These are phyloP conservation scores for Micromussa lordhowensis DNA, from an alignment of 92 coral and sea anemone genomes.

Conservation along the genomic window DNA sequence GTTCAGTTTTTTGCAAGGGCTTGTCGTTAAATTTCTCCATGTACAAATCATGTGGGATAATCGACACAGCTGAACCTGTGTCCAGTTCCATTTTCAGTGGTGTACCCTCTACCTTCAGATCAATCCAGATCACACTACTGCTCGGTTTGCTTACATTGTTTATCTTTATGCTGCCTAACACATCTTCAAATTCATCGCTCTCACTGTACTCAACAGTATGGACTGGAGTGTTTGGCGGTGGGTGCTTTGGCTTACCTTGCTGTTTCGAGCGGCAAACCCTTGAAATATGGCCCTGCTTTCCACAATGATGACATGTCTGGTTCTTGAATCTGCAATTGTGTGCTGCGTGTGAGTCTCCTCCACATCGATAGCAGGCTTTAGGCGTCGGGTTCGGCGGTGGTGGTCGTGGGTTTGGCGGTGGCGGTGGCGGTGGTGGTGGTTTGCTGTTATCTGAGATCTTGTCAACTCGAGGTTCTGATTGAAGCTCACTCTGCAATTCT, in stretches of 20 bases:
- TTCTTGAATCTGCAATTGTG: too few relatives aligned
- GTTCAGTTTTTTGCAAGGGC: not conserved
- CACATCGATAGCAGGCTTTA: not conserved
- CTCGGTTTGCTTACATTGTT: not conserved
- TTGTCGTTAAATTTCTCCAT: too few relatives aligned
- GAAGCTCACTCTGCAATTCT: constrained; percentile 3
- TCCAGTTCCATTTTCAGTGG: not conserved
- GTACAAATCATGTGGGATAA: not conserved
- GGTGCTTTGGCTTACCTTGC: not conserved
- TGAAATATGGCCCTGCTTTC: too few relatives aligned
- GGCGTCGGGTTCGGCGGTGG: not conserved
- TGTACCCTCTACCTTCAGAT: not conserved
- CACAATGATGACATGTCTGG: too few relatives aligned
- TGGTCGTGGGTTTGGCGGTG: not conserved
- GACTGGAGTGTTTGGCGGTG: not conserved
- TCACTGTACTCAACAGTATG: not conserved
- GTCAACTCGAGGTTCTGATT: constrained; percentile 7
- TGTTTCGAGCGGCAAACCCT: not conserved
- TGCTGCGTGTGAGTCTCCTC: too few relatives aligned
- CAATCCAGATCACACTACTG: not conserved
- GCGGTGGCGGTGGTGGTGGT: too few relatives aligned
- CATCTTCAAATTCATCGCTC: too few relatives aligned
- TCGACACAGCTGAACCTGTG: not conserved
- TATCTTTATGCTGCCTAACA: too few relatives aligned
- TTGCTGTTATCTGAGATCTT: not conserved